A percentile compares a stretch with the other conserved stretches of the same genome.
Conservation (phyloP, 2,113 vertebrate genomes). For the Spea bombifrons region DNA sequence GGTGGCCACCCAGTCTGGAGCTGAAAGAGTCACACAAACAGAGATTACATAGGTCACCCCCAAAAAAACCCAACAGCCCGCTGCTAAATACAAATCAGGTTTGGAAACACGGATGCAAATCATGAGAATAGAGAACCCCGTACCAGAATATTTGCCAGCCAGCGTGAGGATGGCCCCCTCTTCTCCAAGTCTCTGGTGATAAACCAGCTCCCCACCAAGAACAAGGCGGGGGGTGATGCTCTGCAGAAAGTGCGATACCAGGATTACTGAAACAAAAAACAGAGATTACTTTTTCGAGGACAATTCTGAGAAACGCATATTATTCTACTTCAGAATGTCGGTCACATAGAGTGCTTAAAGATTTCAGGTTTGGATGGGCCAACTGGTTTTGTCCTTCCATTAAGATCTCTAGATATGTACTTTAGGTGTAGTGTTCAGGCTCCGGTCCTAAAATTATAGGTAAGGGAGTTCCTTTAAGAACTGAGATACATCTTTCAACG, state of each 20-base stretch:
- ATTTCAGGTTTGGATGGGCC: too few species aligned
- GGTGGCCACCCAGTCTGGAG: constrained; percentile 84
- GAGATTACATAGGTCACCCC: too few species aligned
- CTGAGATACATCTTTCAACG: too few species aligned
- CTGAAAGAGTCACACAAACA: constrained; percentile 57
- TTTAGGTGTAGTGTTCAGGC: too few species aligned
- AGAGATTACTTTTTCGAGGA: neutral
- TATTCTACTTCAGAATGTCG: neutral
- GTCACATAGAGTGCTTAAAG: too few species aligned
- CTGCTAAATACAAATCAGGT: too few species aligned
- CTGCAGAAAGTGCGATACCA: constrained; percentile 95
- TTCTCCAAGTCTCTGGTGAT: constrained; percentile 86
- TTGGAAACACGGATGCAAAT: neutral
- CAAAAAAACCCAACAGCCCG: too few species aligned
- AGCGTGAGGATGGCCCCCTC: constrained; percentile 92
- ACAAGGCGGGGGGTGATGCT: constrained; percentile 84
- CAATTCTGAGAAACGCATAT: neutral
- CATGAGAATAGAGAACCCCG: neutral
- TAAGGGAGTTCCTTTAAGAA: too few species aligned
- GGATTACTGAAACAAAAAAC: constrained; percentile 73
- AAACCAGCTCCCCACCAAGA: constrained; percentile 92
- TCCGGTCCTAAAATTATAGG: too few species aligned
- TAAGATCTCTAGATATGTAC: too few species aligned
- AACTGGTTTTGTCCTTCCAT: too few species aligned
- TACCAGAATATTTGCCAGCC: constrained; percentile 90